phyloP scores from a whole-genome alignment of 2,113 vertebrate genomes.

The Lethenteron reissneri region DNA sequence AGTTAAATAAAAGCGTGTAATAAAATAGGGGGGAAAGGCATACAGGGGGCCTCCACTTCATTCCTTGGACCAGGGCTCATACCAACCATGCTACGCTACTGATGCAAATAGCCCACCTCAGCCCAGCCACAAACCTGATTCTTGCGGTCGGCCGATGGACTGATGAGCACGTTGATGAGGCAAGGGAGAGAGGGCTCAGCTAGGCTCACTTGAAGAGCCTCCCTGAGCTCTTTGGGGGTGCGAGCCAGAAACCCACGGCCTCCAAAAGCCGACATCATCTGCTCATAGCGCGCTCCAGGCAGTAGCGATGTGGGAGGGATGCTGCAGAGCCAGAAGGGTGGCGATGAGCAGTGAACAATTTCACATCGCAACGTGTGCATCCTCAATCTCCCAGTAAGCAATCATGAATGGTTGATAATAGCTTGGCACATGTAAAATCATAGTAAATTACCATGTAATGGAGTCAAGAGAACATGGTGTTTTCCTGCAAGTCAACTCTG shows the following conservation, averaged over 20 bases:
- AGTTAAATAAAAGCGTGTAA: background rate
- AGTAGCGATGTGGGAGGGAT: constrained; percentile 52
- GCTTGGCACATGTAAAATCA: background rate
- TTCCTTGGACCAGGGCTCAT: background rate
- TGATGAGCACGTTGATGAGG: constrained; percentile 70
- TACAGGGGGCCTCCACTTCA: background rate
- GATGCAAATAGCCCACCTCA: background rate
- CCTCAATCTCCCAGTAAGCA: background rate
- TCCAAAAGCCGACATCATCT: constrained; percentile 67
- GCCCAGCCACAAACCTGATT: constrained; percentile 37
- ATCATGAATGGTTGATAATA: background rate
- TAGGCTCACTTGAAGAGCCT: constrained; percentile 36
- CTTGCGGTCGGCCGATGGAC: constrained; percentile 56
- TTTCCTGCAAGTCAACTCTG: too few relatives aligned
- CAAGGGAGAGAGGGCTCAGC: constrained; percentile 36
- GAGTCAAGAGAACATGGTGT: background rate
- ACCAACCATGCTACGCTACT: background rate
- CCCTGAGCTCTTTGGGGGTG: constrained; percentile 46
- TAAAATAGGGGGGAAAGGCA: background rate
- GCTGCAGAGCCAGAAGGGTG: constrained; percentile 20
- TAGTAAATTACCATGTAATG: constrained; percentile 1
- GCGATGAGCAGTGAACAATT: background rate
- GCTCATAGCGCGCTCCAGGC: constrained; percentile 62
- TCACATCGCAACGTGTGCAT: background rate
- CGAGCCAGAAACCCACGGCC: constrained; percentile 60